Evolutionary conservation across 2,888 invertebrate species (phyloP), one percentile per base, ranked within the genome.

Genomic region (Aphrophora alni): DNA sequence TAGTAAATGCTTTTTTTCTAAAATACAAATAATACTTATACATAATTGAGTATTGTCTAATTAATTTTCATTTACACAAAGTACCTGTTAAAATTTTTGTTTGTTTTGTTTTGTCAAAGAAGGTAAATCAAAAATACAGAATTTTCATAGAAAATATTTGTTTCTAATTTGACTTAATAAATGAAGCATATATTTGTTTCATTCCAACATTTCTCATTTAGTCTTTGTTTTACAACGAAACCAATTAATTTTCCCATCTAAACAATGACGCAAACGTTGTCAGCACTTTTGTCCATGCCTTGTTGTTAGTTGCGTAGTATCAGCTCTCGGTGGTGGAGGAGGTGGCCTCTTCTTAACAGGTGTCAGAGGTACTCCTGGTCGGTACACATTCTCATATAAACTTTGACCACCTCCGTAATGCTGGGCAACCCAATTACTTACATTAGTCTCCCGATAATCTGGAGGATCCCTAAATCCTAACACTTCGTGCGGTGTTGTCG

Each of bases 401-500:
- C 93, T 94, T 85, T 93, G 91, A 83, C 51, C 85, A 27, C 88
- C 87, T 0, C 95, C 95, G 86, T 96, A 96, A 86, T 96, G 96
- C 87, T 96, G 96, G 86, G 95, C 93, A 78, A 96, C 95, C 96
- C 96, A 96, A 88, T 95, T 95, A 25, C 95, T 95, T 0, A 96
- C 96, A 86, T 95, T 96, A 2, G 95, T 94, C 87, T 94, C 94
- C 88, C 87, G 92, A 85, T 94, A 94, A 85, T 94, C 93, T 81
- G 94, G 93, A 38, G 95, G 95, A 87, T 96, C 95, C 8, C 97
- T 90, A 87, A 97, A 97, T 0, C 97, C 97, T 8, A 97, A 91
- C 1, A 97, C 97, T 87, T 97, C 96, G 87, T 97, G 96, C 0
- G 97, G 97, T 59, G 95, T 95, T 0, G 96, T 95, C n/a, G 94